Base-by-base conservation (phyloP, 2,113 vertebrate species). In the Podocnemis expansa region DNA sequence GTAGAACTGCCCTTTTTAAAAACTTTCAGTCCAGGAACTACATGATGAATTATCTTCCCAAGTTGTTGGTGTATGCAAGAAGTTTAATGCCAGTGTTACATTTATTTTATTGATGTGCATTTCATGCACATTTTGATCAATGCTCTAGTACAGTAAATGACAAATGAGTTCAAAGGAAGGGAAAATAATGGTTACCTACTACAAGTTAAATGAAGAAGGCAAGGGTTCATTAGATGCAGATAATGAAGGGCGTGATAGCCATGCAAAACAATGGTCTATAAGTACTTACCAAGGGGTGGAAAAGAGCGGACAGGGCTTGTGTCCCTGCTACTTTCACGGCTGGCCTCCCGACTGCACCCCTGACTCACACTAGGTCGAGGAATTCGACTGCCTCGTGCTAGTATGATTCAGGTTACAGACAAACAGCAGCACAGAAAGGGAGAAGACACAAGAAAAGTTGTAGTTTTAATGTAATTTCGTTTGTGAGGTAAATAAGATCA, bases 281-380 rank as follows among this genome's bases (percentile, higher is more conserved):
- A 91, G 97, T 97, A 99, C 99, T 99, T 98, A 99, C 99, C 99
- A 0, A 99, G 99, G 90, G 99, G 99, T 34, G 98, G 99, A 96
- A 99, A 99, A 97, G 99, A 99, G 97, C 99, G 99, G 88, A 99
- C 98, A 93, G 99, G 99, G 98, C 99, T 99, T 56, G 99, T 98
- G 98, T 99, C 99, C 98, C 99, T 98, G 98, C 99, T 99, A 97
- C 99, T 99, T 97, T 99, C 99, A 80, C 99, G 98, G 98, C 99
- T 99, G 97, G 99, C 99, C 97, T 99, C 99, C 96, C 99, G 98
- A 98, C 99, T 99, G 98, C 99, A 99, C 89, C 99, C 99, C 98
- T 99, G 99, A 98, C 99, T 99, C 98, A 99, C 99, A 98, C 99
- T 99, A 97, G 99, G 99, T 83, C 99, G 99, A 95, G 99, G 99